Evolutionary conservation across 2,888 invertebrate species (phyloP).

Genomic region (Lathronympha strigana): DNA sequence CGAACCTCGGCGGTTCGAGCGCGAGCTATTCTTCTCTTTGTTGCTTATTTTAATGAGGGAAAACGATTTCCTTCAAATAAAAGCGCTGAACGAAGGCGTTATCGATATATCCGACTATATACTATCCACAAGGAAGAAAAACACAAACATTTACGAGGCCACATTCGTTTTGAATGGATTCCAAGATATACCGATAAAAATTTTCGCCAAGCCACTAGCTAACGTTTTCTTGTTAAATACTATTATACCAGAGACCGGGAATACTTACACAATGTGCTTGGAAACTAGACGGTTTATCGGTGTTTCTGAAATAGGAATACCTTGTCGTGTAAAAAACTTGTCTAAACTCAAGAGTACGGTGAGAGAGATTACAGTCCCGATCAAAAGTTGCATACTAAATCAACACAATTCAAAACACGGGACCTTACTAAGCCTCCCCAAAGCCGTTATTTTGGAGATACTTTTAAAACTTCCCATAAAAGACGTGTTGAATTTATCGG

Average conservation of each 20-base stretch:
- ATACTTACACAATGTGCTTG: conserved; percentile 54
- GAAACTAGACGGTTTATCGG: conserved; percentile 47
- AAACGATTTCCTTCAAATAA: conserved; percentile 56
- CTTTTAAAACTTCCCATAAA: conserved; percentile 50
- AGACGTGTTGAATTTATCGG: conserved; percentile 53
- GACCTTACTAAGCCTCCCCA: conserved; percentile 55
- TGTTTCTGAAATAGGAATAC: conserved; percentile 50
- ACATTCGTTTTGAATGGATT: conserved; percentile 50
- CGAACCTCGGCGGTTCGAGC: conserved; percentile 59
- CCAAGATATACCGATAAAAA: conserved; percentile 49
- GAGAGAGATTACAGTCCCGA: conserved; percentile 54
- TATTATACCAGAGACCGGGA: conserved; percentile 48
- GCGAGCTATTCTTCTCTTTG: conserved; percentile 58
- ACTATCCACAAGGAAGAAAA: conserved; percentile 45
- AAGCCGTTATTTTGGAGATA: conserved; percentile 53
- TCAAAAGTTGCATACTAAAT: conserved; percentile 53
- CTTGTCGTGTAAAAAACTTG: conserved; percentile 48
- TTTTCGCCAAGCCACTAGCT: conserved; percentile 50
- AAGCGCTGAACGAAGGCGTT: conserved; percentile 44
- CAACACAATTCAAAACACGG: conserved; percentile 50
- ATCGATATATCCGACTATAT: conserved; percentile 51
- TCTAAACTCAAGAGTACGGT: conserved; percentile 47
- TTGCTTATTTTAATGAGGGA: conserved; percentile 59
- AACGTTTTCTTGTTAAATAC: conserved; percentile 55
- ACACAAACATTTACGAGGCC: conserved; percentile 47